Base-by-base conservation (phyloP, 2,888 invertebrate genomes). In the Allolobophora icterica region DNA sequence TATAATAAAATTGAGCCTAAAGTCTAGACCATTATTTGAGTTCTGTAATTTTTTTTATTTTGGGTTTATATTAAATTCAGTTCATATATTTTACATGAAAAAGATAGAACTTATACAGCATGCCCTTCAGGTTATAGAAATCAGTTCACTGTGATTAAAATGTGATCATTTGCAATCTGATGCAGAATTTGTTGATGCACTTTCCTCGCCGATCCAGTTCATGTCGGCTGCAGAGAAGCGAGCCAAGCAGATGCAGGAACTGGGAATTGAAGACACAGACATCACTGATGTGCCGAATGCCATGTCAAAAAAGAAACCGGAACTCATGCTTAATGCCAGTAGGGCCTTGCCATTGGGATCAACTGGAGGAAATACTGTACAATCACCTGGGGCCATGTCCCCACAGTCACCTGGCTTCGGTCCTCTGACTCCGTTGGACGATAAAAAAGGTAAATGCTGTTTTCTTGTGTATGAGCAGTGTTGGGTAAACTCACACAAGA, bases 241-340 rank as follows among this genome's bases (percentile, higher is more conserved):
- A 92, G 97, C 97, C 40, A 98, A 98, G 94, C 98, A 98, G 95
- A 98, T 99, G 97, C 97, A 98, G 94, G 98, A 98, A 89, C 97
- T 99, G 97, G 99, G 99, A 92, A 99, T 99, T 93, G 94, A 95
- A 91, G 94, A 94, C 91, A 94, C 94, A 34, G 95, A 95, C 92
- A 94, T 95, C 89, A 94, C 93, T 17, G 94, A 95, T 91, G 94
- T 94, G 24, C 94, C 94, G 0, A 92, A 93, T 17, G 92, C 93
- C 84, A 92, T 91, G n/a, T 52, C 91, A 5, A 83, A 89, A 42
- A 91, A 90, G 38, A 84, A 90, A 15, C 89, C 91, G 34, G 87
- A 87, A 3, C 87, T 87, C 35, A 17, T 35, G 34, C 87, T 87
- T 17, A 71, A 71, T 71, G 71, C 71, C 71, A n/a, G 1, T n/a